A percentile compares a stretch with the other conserved stretches of the same genome.
phyloP scores from a whole-genome alignment of 2,888 invertebrate genomes.

The Eristalis tenax region DNA sequence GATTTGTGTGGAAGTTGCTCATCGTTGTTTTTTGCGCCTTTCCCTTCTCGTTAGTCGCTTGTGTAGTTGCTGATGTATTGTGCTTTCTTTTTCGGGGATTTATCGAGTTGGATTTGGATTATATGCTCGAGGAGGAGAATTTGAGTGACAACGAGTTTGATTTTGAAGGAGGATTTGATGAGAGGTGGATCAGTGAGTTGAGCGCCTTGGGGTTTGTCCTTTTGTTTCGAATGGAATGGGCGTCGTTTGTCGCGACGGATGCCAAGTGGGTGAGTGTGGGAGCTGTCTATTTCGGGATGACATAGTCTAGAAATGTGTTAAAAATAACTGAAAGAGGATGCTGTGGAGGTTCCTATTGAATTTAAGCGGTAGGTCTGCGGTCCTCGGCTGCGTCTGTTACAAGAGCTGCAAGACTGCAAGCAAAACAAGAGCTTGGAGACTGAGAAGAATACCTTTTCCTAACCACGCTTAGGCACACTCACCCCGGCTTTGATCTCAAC shows the following conservation, averaged over 20 bases:
- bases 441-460: no score
- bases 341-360: neutral
- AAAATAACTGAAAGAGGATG: neutral
- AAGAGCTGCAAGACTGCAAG: no score
- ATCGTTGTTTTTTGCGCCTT: neutral
- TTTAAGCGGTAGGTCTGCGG: no score
- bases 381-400: no score
- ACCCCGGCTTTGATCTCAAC: no score
- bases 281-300: neutral
- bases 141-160: slow-evolving; percentile 16
- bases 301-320: neutral
- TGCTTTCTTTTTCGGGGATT: slow-evolving; percentile 33
- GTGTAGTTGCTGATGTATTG: slow-evolving; percentile 30
- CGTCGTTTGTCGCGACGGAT: neutral
- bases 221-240: neutral
- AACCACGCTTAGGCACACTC: no score
- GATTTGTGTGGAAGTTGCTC: slow-evolving; percentile 15
- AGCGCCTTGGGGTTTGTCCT: neutral
- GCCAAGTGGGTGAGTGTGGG: neutral
- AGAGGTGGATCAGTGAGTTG: neutral
- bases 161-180: neutral
- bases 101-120: slow-evolving; percentile 25
- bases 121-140: slow-evolving; percentile 2
- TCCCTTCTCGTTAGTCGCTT: neutral
- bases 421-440: no score